Evolutionary conservation across 2,113 vertebrate species (phyloP).

Genomic region (Melospiza georgiana): DNA sequence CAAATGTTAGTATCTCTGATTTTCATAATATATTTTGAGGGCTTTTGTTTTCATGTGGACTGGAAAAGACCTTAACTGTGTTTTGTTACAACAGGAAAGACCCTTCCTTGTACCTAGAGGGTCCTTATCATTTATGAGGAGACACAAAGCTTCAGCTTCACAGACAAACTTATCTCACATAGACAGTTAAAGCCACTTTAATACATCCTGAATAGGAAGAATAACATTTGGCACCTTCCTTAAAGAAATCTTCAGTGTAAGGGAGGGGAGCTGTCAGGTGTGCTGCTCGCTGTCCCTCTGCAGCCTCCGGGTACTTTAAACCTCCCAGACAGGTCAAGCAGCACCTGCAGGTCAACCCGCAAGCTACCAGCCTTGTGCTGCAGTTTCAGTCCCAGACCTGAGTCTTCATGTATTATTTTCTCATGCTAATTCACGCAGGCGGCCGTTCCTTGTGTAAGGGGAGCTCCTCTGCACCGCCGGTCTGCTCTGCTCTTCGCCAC

Average conservation of each 20-base stretch:
- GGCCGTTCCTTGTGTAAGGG: not conserved
- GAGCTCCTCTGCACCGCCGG: not conserved
- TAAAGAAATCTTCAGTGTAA: not conserved
- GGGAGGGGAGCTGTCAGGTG: not conserved
- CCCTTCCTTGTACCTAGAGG: not conserved
- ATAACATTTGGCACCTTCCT: not conserved
- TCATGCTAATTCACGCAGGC: not conserved
- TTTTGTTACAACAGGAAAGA: not conserved
- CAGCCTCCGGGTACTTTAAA: not conserved
- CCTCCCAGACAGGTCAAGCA: not conserved
- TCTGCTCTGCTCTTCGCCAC: not conserved
- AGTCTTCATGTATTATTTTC: not conserved
- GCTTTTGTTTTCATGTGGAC: fast-evolving
- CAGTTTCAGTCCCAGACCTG: not conserved
- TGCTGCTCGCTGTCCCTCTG: not conserved
- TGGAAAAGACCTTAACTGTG: not conserved
- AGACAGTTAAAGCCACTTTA: not conserved
- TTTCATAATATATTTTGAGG: not conserved
- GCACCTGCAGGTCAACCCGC: not conserved
- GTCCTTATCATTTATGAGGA: not conserved
- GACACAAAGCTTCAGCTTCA: not conserved
- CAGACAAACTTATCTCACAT: not conserved
- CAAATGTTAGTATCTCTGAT: not conserved
- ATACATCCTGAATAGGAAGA: not conserved
- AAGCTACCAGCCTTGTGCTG: not conserved